A percentile compares a stretch with the other conserved stretches of the same genome.
These are phyloP conservation scores for Linepithema humile DNA, from an alignment of 1,140 invertebrate genomes.

Conservation along the genomic window DNA sequence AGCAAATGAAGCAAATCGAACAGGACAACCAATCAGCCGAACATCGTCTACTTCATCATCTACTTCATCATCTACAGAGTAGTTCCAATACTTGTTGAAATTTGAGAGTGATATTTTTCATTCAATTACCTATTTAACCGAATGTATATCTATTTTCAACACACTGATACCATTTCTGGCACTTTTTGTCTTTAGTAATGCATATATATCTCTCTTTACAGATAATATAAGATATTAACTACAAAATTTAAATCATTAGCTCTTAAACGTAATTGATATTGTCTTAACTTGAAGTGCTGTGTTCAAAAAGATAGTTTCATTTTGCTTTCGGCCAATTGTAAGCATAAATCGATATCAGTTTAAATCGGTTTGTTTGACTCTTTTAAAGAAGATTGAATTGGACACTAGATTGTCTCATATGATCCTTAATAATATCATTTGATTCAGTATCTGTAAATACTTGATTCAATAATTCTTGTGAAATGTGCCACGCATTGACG, in stretches of 20 bases:
- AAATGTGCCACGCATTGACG: constrained; percentile 2
- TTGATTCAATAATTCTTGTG: background rate
- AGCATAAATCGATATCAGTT: background rate
- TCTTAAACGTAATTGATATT: constrained; percentile 27
- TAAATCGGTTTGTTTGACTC: constrained; percentile 18
- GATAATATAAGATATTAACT: constrained; percentile 7
- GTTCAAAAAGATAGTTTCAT: background rate
- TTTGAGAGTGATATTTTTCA: constrained; percentile 70
- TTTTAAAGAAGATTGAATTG: constrained; percentile 14
- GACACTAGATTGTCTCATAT: background rate
- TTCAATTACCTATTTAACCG: constrained; percentile 21
- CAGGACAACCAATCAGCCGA: constrained; percentile 71
- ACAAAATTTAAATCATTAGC: constrained; percentile 13
- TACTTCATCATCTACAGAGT: constrained; percentile 65
- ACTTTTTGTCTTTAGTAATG: constrained; percentile 8
- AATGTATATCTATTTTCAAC: constrained; percentile 42
- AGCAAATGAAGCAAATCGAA: constrained; percentile 76
- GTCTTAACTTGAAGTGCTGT: background rate
- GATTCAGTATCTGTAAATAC: background rate
- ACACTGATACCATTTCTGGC: constrained; percentile 13
- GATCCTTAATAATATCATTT: constrained; percentile 18
- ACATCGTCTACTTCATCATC: constrained; percentile 78
- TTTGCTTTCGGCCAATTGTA: constrained; percentile 2
- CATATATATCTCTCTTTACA: constrained; percentile 5
- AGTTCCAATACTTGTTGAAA: constrained; percentile 77